Conservation (phyloP, 1,140 invertebrate genomes). For the Caenorhabditis inopinata region DNA sequence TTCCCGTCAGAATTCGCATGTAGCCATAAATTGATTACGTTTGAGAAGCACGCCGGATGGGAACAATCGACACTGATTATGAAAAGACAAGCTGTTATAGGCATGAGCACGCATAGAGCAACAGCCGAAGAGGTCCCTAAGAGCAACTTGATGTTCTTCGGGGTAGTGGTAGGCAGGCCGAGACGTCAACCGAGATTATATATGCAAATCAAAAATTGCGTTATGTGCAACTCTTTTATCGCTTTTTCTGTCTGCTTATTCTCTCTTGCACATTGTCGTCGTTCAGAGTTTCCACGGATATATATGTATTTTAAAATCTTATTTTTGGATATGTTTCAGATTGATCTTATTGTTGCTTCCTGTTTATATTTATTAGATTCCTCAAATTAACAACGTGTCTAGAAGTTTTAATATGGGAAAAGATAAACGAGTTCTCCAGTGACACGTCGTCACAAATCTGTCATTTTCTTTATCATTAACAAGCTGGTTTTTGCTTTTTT, state of each 20-base stretch:
- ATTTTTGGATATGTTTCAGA: no score
- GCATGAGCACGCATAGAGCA: not conserved
- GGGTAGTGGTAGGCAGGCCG: not conserved
- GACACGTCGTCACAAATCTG: no score
- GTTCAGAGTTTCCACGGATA: not conserved
- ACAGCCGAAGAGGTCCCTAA: not conserved
- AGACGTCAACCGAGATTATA: constrained; percentile 9
- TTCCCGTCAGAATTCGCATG: no score
- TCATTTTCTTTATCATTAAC: no score
- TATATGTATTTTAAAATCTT: no score
- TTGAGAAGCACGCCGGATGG: not conserved
- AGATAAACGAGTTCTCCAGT: no score
- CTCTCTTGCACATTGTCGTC: not conserved
- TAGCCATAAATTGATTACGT: not conserved
- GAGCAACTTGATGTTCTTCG: constrained; percentile 10
- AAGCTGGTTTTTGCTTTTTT: no score
- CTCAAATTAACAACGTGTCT: no score
- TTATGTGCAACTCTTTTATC: constrained; percentile 29
- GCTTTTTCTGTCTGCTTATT: no score
- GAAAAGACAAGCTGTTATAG: constrained; percentile 17
- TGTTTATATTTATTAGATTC: no score
- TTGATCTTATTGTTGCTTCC: no score
- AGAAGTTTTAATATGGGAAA: no score
- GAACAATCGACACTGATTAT: constrained; percentile 29
- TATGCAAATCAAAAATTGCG: constrained; percentile 31